A percentile compares a stretch with the other conserved stretches of the same genome.
These are phyloP conservation scores for Trachelus troglodyta DNA, from an alignment of 2,888 invertebrate species.

Conservation along the genomic window DNA sequence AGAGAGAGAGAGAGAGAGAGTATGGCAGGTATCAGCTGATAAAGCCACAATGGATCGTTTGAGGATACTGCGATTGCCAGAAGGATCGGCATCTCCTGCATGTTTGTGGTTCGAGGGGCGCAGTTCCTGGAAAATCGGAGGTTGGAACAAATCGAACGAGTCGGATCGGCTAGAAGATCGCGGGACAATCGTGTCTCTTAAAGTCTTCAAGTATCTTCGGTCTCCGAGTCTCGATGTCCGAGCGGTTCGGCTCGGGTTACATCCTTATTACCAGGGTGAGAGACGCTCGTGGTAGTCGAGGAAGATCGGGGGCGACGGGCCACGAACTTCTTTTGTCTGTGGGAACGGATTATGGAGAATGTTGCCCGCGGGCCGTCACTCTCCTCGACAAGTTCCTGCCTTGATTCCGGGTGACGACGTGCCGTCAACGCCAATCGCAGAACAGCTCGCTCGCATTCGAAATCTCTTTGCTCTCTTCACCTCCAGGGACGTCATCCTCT, in stretches of 20 bases:
- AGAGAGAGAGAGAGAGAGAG: not conserved
- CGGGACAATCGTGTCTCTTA: not conserved
- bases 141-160: not conserved
- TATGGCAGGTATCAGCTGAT: not conserved
- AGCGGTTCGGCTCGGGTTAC: slow-evolving; percentile 62
- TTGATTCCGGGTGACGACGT: slow-evolving; percentile 55
- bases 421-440: slow-evolving; percentile 50
- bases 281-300: slow-evolving; percentile 27
- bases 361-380: slow-evolving; percentile 51
- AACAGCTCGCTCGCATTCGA: slow-evolving; percentile 53
- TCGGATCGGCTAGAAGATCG: not conserved
- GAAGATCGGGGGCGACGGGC: slow-evolving; percentile 60
- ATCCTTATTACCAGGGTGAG: slow-evolving; percentile 60
- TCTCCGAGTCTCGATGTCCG: slow-evolving; percentile 33
- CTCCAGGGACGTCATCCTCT: not conserved
- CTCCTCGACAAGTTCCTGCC: slow-evolving; percentile 49
- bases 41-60: no score
- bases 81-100: no score
- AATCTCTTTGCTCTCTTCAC: slow-evolving; percentile 25
- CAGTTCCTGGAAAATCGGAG: no score
- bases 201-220: slow-evolving; percentile 12
- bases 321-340: slow-evolving; percentile 62
- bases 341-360: slow-evolving; percentile 55
- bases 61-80: no score
- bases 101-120: no score